These are phyloP conservation scores for Laspeyria flexula DNA, from an alignment of 2,888 invertebrate species.

Conservation along the genomic window DNA sequence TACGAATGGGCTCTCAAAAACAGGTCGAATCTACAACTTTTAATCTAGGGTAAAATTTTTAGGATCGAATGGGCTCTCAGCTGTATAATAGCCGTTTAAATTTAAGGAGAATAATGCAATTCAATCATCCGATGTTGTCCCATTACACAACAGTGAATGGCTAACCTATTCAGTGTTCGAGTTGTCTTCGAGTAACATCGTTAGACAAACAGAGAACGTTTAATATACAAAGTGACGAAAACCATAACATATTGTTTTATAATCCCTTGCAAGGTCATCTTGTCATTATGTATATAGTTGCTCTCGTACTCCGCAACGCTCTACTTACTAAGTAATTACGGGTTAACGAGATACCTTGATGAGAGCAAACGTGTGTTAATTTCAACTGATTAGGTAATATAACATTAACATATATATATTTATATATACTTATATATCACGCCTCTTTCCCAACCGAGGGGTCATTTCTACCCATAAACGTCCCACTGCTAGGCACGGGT, in stretches of 20 bases:
- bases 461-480: no score
- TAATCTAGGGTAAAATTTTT: no score
- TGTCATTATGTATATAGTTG: constrained; percentile 55
- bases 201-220: constrained; percentile 21
- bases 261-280: constrained; percentile 55
- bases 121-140: neutral
- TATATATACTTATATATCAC: no score
- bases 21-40: no score
- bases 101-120: neutral
- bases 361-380: constrained; percentile 46
- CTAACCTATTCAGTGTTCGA: neutral
- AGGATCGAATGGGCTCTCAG: no score
- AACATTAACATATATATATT: no score
- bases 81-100: no score
- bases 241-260: constrained; percentile 49
- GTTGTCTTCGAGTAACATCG: constrained; percentile 6
- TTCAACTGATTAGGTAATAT: constrained; percentile 33
- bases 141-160: neutral
- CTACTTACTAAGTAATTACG: constrained; percentile 60
- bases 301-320: constrained; percentile 59
- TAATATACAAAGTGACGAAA: constrained; percentile 31
- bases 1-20: no score
- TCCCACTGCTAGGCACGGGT: no score
- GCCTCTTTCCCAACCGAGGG: no score
- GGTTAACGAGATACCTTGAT: constrained; percentile 48